Percentiles rank a stretch among this genome's conserved stretches.
Evolutionary conservation across 2,888 invertebrate genomes (phyloP).

Genomic region (Lomographa bimaculata): DNA sequence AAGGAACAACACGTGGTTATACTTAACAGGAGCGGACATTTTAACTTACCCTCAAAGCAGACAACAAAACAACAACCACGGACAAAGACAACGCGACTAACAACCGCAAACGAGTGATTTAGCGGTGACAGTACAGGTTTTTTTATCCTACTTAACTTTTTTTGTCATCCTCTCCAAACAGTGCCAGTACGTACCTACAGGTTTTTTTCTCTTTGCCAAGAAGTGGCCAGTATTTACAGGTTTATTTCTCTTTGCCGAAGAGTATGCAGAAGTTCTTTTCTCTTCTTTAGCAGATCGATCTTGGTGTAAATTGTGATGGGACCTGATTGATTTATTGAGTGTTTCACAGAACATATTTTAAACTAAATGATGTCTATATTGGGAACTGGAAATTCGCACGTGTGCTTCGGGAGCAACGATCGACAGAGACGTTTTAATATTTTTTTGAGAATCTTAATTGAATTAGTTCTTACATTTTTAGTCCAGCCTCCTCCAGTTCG

Average conservation of each 20-base stretch:
- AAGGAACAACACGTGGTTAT: too few relatives aligned
- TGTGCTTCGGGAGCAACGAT: slow-evolving; percentile 6
- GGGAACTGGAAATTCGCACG: slow-evolving; percentile 28
- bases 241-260: neutral
- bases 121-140: slow-evolving; percentile 43
- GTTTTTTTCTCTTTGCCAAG: too few relatives aligned
- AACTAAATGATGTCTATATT: slow-evolving; percentile 40
- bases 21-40: slow-evolving; percentile 30
- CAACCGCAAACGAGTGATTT: slow-evolving; percentile 65
- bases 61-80: slow-evolving; percentile 42
- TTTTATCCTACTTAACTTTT: slow-evolving; percentile 5
- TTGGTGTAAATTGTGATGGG: slow-evolving; percentile 64
- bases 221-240: too few relatives aligned
- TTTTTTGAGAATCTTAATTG: too few relatives aligned
- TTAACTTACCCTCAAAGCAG: slow-evolving; percentile 1
- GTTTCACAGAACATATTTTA: slow-evolving; percentile 43
- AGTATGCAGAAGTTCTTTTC: slow-evolving; percentile 20
- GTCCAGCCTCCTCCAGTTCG: too few relatives aligned
- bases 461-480: too few relatives aligned
- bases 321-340: slow-evolving; percentile 66
- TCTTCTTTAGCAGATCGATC: slow-evolving; percentile 58
- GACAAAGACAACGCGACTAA: slow-evolving; percentile 31
- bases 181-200: too few relatives aligned
- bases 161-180: too few relatives aligned
- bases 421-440: slow-evolving; percentile 12